Base-by-base conservation (phyloP, 2,888 invertebrate species). In the Priocnemis perturbator region DNA sequence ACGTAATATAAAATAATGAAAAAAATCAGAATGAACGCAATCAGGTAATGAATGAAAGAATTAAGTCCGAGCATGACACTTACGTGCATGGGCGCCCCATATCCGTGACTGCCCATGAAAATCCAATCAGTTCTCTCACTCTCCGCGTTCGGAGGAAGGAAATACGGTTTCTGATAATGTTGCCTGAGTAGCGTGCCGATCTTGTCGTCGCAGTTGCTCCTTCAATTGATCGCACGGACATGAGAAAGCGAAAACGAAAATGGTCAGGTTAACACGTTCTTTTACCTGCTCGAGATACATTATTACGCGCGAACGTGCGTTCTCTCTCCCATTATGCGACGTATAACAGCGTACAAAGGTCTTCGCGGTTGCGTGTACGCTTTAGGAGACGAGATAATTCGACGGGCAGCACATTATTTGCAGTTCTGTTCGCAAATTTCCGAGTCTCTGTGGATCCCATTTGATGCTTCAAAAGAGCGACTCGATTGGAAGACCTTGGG, bases 61-160 rank as follows among this genome's bases (percentile, higher is more conserved):
- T 7, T 26, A 7, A 26, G 26, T 4, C 3, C 3, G 26, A 4
- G 3, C 26, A 11, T 37, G 37, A 5, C 37, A 90, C 93, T 92
- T 88, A 98, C 98, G 89, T 98, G 98, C 95, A 98, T 95, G 82
- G 97, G 96, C 0, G 98, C 98, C 0, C 98, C 98, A 84, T 95
- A 93, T 0, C 98, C 98, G 0, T 96, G 94, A 37, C 96, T 97
- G 0, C 98, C 98, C 95, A 98, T 98, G 88, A 98, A 98, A 80
- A 98, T 95, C 98, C 98, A 98, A 89, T 97, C 98, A 0, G 96
- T 93, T 72, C 94, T 95, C 83, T 96, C 95, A 82, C 95, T 95
- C 88, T 98, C 98, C 0, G 98, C 95, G 0, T 93, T 93, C 45
- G 89, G 89, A 0, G 98, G 98, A 60, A 98, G 91, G 89, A 98